phyloP scores from a whole-genome alignment of 2,113 vertebrate species.

The Boleophthalmus pectinirostris region DNA sequence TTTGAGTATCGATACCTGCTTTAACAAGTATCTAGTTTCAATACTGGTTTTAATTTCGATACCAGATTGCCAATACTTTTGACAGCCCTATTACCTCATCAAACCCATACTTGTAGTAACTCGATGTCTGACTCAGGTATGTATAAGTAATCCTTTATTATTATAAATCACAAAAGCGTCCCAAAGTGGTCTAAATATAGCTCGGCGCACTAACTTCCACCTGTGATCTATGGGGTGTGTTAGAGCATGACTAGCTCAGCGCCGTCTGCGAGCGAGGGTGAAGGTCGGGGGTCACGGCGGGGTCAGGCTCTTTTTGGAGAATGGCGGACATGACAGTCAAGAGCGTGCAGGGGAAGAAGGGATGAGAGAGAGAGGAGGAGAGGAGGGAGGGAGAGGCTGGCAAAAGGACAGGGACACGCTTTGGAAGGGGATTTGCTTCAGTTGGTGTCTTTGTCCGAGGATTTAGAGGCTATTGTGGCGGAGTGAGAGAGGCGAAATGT shows the following conservation, averaged over 20 bases:
- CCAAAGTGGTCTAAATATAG: not conserved
- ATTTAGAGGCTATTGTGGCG: not conserved
- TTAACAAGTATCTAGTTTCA: too few species aligned
- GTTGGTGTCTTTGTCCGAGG: conserved; percentile 1
- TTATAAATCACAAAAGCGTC: too few species aligned
- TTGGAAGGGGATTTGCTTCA: conserved; percentile 32
- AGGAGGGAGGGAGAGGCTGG: conserved; percentile 16
- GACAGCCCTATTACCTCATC: too few species aligned
- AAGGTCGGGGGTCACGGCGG: conserved; percentile 71
- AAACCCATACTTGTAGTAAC: too few species aligned
- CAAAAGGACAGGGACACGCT: conserved; percentile 19
- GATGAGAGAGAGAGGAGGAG: conserved; percentile 10
- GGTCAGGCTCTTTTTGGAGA: conserved; percentile 69
- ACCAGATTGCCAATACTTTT: too few species aligned
- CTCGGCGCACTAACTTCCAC: not conserved
- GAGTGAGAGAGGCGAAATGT: not conserved
- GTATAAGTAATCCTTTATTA: not conserved
- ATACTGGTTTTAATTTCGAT: too few species aligned
- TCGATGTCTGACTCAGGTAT: too few species aligned
- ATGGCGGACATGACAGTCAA: conserved; percentile 42
- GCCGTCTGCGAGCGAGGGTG: conserved; percentile 50
- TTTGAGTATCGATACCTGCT: too few species aligned
- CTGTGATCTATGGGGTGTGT: conserved; percentile 27
- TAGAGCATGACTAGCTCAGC: conserved; percentile 43
- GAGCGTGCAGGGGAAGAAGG: conserved; percentile 26